Base-by-base conservation (phyloP, 1,140 invertebrate genomes). In the Apis laboriosa region DNA sequence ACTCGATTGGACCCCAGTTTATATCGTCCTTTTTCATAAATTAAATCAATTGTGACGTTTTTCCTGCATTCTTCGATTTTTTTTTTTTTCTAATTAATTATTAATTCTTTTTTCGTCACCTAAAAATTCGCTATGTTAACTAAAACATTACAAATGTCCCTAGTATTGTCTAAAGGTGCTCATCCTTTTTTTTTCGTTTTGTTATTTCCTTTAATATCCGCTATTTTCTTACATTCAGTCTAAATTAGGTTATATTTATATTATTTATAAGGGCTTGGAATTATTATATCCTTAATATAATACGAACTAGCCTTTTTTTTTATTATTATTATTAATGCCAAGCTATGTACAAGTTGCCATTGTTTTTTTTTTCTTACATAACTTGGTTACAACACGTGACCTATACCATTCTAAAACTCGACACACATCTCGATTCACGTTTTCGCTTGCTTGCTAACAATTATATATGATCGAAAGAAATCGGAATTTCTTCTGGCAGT, bases 121-220 rank as follows among this genome's bases (percentile, higher is more conserved):
- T 71, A 80, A 84, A 77, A 43, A 88, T 53, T 24, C 63, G n/a
- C 86, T 89, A 89, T 21, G 49, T 80, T 34, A 88, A 88, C 77
- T 88, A 86, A 88, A 88, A 72, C 55, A 56, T 85, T 76, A 88
- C 73, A 86, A 88, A 85, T 82, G 78, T 86, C 71, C 88, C 75
- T 89, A 86, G 91, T 93, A 93, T 92, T 92, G 92, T 93, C 92
- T 92, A 92, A 90, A 85, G 83, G 86, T 92, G 88, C 82, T 79
- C 84, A 84, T 84, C 76, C 72, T 64, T 63, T n/a, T 78, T 81
- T 61, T 63, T 51, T 63, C 11, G 56, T 80, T 81, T 82, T 74
- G 64, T 63, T 24, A 75, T 80, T 83, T 74, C 49, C 7, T 76
- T 60, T 67, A 81, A 83, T 87, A 51, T 84, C 60, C 64, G 74